phyloP scores from a whole-genome alignment of 2,888 invertebrate species.

The Luperina testacea region DNA sequence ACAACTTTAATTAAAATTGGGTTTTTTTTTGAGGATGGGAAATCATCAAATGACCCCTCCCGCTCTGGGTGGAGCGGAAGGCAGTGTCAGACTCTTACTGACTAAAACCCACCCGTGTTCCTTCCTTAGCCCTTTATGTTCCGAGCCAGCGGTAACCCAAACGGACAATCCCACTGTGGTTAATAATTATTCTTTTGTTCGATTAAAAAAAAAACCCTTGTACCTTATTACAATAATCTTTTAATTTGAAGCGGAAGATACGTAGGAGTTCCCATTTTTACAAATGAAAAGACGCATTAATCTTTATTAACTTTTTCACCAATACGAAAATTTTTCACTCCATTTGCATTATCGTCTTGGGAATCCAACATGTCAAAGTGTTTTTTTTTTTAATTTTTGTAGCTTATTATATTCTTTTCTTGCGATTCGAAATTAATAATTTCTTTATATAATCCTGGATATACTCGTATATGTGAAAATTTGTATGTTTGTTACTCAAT shows the following conservation, averaged over 20 bases:
- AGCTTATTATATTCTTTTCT: not conserved
- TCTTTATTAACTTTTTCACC: constrained; percentile 29
- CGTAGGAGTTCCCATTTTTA: constrained; percentile 5
- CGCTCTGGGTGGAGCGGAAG: too few relatives aligned
- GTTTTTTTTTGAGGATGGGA: too few relatives aligned
- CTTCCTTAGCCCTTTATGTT: too few relatives aligned
- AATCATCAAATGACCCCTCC: too few relatives aligned
- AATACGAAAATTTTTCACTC: constrained; percentile 17
- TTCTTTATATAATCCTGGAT: not conserved
- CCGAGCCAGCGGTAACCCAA: too few relatives aligned
- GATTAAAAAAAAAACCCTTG: too few relatives aligned
- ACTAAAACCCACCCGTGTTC: too few relatives aligned
- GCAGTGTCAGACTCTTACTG: too few relatives aligned
- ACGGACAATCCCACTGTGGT: not conserved
- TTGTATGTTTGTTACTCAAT: not conserved
- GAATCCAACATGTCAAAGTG: constrained; percentile 24
- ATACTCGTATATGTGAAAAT: not conserved
- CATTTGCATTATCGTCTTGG: constrained; percentile 49
- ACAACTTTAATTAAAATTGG: too few relatives aligned
- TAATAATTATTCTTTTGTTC: not conserved
- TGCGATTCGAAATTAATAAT: not conserved
- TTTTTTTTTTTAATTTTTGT: not conserved
- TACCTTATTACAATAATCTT: not conserved
- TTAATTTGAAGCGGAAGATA: constrained; percentile 21
- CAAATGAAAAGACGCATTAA: constrained; percentile 34